Percentiles rank a stretch among this genome's conserved stretches.
Evolutionary conservation across 2,113 vertebrate species (phyloP).

Genomic region (Ochotona princeps): DNA sequence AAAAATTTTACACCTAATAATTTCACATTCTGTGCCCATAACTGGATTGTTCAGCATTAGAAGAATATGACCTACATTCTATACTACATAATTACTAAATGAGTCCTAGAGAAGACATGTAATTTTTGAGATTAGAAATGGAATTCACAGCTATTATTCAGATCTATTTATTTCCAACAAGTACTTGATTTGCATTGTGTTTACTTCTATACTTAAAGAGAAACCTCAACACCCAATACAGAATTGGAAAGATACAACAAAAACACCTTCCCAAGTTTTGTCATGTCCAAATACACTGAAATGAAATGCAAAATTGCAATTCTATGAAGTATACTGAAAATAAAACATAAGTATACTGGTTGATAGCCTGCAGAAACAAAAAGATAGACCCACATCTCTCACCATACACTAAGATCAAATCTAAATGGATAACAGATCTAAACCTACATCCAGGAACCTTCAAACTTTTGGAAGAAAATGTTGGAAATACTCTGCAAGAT

Average conservation of each 20-base stretch:
- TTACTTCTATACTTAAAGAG: background rate
- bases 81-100: background rate
- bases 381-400: no score
- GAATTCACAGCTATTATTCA: background rate
- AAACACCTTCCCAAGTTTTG: background rate
- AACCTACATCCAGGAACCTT: no score
- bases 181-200: background rate
- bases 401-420: no score
- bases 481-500: no score
- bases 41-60: background rate
- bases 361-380: no score
- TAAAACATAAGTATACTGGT: background rate
- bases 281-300: background rate
- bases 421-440: no score
- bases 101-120: background rate
- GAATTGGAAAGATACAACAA: background rate
- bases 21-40: background rate
- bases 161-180: background rate
- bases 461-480: no score
- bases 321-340: background rate
- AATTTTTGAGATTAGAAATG: background rate
- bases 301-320: background rate
- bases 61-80: background rate
- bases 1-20: background rate
- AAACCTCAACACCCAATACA: background rate